Conservation (phyloP, 2,797 vertebrate genomes). For the Chloroceryle inda region DNA sequence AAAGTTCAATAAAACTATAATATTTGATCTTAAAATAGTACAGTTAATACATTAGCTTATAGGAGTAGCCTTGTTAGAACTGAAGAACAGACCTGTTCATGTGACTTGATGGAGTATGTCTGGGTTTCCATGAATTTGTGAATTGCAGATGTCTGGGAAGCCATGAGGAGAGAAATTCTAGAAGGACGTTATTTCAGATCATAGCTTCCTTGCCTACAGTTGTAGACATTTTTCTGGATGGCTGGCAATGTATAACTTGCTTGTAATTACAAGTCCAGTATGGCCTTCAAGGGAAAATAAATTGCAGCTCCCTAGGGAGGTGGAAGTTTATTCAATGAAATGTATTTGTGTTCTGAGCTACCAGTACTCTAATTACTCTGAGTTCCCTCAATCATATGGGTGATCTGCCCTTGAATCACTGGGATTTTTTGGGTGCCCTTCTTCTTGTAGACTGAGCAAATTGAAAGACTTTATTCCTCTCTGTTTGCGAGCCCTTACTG, state of each 20-base stretch:
- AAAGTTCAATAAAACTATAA: background rate
- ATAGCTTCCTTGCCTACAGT: background rate
- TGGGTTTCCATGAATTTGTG: background rate
- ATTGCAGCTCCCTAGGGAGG: background rate
- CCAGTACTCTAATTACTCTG: background rate
- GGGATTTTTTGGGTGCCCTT: background rate
- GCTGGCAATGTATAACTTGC: background rate
- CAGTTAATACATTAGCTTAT: background rate
- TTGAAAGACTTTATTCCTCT: background rate
- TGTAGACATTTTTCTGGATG: background rate
- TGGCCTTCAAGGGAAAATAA: conserved; percentile 17
- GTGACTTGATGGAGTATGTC: background rate
- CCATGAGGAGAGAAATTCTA: background rate
- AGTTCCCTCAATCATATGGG: background rate
- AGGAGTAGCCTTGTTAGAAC: background rate
- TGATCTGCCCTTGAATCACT: background rate
- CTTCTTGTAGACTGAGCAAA: background rate
- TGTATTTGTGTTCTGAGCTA: background rate
- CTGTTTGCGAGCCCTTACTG: background rate
- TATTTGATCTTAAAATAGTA: background rate
- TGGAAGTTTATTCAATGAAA: background rate
- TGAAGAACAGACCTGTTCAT: background rate
- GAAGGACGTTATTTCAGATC: background rate
- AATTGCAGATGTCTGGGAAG: background rate
- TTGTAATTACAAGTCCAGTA: background rate